phyloP scores from a whole-genome alignment of 2,113 vertebrate species.

The Scolopax mira region DNA sequence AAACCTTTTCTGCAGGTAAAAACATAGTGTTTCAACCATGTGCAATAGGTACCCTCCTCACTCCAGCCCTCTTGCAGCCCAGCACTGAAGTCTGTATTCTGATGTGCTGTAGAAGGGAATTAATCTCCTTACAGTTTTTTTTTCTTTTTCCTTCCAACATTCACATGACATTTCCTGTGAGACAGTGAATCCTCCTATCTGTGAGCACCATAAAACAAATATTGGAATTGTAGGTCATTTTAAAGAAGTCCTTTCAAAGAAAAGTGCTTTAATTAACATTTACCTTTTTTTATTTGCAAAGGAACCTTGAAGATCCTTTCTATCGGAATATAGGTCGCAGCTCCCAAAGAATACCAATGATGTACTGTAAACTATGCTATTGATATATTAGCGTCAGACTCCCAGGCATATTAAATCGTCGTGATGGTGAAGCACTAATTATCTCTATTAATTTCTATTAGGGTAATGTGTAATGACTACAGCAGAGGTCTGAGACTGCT shows the following conservation, averaged over 20 bases:
- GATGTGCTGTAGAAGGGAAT: not conserved
- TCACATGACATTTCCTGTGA: not conserved
- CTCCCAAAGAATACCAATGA: not conserved
- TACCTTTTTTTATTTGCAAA: slow-evolving; percentile 44
- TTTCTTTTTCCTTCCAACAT: not conserved
- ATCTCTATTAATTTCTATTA: not conserved
- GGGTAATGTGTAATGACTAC: not conserved
- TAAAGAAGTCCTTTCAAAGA: not conserved
- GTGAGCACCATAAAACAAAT: not conserved
- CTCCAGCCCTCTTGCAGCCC: not conserved
- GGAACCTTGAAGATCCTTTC: not conserved
- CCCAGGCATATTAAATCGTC: not conserved
- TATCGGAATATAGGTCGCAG: not conserved
- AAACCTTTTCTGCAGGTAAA: not conserved
- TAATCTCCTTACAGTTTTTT: not conserved
- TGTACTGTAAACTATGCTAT: not conserved
- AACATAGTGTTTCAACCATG: not conserved
- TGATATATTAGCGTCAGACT: slow-evolving; percentile 1
- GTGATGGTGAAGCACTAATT: not conserved
- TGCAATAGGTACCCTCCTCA: not conserved
- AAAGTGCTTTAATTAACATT: slow-evolving; percentile 50
- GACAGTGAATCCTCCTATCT: not conserved
- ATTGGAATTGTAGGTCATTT: slow-evolving; percentile 15
- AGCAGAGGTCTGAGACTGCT: not conserved
- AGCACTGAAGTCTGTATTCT: not conserved